Evolutionary conservation across 2,888 invertebrate species (phyloP).

Genomic region (Maniola hyperantus): DNA sequence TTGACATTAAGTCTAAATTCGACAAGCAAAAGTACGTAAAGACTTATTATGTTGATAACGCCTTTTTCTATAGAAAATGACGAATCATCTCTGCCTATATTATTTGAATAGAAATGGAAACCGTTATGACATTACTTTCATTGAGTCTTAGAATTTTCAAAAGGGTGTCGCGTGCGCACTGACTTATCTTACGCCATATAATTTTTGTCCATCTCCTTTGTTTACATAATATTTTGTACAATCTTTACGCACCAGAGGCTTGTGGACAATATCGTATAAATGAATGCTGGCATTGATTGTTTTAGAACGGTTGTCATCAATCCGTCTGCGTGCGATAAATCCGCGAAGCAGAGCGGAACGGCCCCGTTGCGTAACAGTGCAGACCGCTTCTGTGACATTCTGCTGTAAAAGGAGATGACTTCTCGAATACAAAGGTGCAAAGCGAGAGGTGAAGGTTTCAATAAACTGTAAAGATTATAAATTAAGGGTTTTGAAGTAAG

Average conservation of each 20-base stretch:
- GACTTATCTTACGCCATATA: neutral
- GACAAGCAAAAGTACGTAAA: neutral
- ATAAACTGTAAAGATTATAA: no score
- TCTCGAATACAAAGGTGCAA: neutral
- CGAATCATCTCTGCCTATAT: neutral
- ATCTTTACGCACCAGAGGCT: no score
- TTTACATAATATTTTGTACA: no score
- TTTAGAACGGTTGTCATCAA: constrained; percentile 22
- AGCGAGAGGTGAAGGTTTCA: neutral
- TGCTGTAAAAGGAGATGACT: constrained; percentile 26
- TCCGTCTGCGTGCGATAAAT: constrained; percentile 13
- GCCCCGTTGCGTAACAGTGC: constrained; percentile 62
- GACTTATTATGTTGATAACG: neutral
- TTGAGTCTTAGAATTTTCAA: no score
- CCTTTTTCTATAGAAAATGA: constrained; percentile 1
- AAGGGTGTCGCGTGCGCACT: neutral
- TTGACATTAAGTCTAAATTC: constrained; percentile 8
- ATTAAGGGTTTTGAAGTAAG: no score
- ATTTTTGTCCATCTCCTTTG: no score
- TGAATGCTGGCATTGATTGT: neutral
- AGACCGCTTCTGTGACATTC: constrained; percentile 31
- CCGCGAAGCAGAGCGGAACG: constrained; percentile 55
- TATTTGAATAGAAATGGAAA: no score
- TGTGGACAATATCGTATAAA: neutral
- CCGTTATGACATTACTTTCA: no score